Evolutionary conservation across 2,113 vertebrate genomes (phyloP).

Genomic region (Thamnophis sirtalis): DNA sequence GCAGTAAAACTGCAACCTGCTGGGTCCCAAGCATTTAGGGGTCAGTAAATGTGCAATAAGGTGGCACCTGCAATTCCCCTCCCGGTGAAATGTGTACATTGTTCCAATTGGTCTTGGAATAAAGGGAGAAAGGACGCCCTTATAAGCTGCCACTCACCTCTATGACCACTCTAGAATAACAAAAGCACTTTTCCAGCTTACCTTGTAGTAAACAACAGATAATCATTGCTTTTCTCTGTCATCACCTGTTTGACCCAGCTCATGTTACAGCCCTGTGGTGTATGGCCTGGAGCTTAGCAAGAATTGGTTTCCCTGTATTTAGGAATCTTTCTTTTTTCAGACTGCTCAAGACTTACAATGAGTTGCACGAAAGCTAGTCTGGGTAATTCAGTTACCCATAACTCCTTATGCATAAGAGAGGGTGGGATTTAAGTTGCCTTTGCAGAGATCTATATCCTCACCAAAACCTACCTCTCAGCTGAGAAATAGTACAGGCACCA

Average conservation of each 20-base stretch:
- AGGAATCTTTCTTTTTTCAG: not conserved
- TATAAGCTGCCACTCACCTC: not conserved
- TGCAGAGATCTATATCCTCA: not conserved
- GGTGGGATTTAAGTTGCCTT: not conserved
- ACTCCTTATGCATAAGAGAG: not conserved
- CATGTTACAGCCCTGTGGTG: too few relatives aligned
- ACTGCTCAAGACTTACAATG: not conserved
- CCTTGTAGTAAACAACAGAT: not conserved
- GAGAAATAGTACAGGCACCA: not conserved
- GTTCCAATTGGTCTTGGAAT: not conserved
- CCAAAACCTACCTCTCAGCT: not conserved
- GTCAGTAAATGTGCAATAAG: constrained; percentile 7
- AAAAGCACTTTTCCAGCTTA: constrained; percentile 18
- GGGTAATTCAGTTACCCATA: not conserved
- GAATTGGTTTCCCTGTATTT: not conserved
- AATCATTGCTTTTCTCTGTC: not conserved
- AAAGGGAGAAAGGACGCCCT: not conserved
- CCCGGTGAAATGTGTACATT: not conserved
- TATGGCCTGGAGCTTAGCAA: not conserved
- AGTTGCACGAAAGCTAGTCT: not conserved
- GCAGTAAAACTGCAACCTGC: not conserved
- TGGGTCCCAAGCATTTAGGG: not conserved
- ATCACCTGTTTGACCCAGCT: not conserved
- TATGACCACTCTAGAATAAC: not conserved
- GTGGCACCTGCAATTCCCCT: not conserved